Evolutionary conservation across 2,888 invertebrate species (phyloP).

Genomic region (Taphrorychus bicolor): DNA sequence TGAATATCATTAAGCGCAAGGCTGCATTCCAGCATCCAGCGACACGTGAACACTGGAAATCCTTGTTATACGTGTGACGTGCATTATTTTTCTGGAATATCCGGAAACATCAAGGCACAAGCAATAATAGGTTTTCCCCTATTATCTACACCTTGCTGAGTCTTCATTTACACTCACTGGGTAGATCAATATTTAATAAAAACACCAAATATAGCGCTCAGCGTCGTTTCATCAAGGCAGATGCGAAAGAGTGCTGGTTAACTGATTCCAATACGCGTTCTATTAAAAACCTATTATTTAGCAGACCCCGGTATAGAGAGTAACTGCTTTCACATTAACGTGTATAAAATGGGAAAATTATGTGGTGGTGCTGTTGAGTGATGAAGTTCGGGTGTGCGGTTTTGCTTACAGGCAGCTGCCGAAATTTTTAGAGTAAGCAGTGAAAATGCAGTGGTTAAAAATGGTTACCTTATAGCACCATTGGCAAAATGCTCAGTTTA

Average conservation of each 20-base stretch:
- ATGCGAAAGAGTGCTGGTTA: background rate
- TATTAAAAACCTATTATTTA: background rate
- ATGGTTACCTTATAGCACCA: background rate
- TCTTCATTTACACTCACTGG: constrained; percentile 31
- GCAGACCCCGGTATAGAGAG: background rate
- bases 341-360: background rate
- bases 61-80: background rate
- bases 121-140: background rate
- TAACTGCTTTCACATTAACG: background rate
- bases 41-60: background rate
- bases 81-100: background rate
- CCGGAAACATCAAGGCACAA: constrained; percentile 6
- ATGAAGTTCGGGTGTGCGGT: background rate
- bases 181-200: constrained; percentile 36
- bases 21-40: background rate
- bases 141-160: constrained; percentile 36
- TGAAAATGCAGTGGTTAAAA: background rate
- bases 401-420: background rate
- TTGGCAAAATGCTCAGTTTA: background rate
- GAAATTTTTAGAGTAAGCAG: background rate
- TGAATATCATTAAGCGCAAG: background rate
- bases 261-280: background rate
- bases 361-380: background rate
- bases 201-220: constrained; percentile 25
- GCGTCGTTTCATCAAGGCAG: background rate